Conservation (phyloP, 2,797 vertebrate genomes). For the Artibeus lituratus region DNA sequence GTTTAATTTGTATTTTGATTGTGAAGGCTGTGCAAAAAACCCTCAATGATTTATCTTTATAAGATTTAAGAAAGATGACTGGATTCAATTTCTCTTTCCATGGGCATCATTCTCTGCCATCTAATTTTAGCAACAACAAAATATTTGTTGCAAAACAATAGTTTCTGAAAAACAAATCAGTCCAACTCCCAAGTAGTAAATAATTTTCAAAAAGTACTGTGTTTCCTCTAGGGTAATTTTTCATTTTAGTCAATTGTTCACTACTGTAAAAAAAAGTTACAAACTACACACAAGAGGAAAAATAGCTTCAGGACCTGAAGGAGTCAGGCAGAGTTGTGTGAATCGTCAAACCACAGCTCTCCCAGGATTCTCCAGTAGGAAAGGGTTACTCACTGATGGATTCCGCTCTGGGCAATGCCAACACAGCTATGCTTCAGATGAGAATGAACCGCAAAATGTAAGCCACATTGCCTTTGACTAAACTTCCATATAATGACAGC, state of each 20-base stretch:
- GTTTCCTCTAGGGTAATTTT: not conserved
- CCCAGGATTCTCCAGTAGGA: not conserved
- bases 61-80: not conserved
- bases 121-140: not conserved
- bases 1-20: not conserved
- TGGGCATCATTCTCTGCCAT: not conserved
- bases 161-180: conserved; percentile 15
- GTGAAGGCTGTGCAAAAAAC: not conserved
- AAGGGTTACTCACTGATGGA: not conserved
- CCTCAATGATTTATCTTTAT: not conserved
- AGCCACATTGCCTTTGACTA: not conserved
- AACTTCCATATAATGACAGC: not conserved
- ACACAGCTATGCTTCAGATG: not conserved
- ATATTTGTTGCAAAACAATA: not conserved
- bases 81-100: not conserved
- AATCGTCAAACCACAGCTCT: not conserved
- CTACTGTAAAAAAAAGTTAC: not conserved
- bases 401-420: not conserved
- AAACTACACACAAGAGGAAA: not conserved
- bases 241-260: not conserved
- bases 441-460: conserved; percentile 25
- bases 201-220: not conserved
- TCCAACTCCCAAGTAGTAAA: not conserved
- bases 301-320: not conserved
- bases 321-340: not conserved